Evolutionary conservation across 2,888 invertebrate species (phyloP).

Genomic region (Meandrusa payeni): DNA sequence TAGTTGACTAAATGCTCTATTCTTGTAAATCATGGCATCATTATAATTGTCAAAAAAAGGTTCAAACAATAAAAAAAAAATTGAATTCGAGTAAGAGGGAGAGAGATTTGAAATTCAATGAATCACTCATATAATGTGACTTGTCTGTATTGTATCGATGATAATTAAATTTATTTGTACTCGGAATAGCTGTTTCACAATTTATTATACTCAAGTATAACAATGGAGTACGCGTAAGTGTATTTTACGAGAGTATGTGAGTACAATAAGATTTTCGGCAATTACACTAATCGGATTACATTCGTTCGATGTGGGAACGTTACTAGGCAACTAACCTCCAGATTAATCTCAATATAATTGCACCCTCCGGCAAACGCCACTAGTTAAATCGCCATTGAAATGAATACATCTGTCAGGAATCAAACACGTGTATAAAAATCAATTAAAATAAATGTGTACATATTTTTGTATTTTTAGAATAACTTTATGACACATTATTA

Average conservation of each 20-base stretch:
- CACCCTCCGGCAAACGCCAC: slow-evolving; percentile 41
- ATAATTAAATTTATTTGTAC: slow-evolving; percentile 9
- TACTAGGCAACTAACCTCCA: slow-evolving; percentile 74
- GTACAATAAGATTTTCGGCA: slow-evolving; percentile 68
- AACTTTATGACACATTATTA: too few species aligned
- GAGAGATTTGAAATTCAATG: too few species aligned
- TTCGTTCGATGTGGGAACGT: slow-evolving; percentile 56
- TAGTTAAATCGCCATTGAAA: slow-evolving; percentile 22
- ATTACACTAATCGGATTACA: slow-evolving; percentile 76
- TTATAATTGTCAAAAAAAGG: too few species aligned
- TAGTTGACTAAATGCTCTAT: too few species aligned
- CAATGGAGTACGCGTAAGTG: slow-evolving; percentile 23
- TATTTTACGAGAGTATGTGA: slow-evolving; percentile 37
- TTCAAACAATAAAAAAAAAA: too few species aligned
- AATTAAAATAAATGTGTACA: too few species aligned
- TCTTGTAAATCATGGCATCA: too few species aligned
- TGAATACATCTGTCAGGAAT: too few species aligned
- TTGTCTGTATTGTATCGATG: neutral
- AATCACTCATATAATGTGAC: too few species aligned
- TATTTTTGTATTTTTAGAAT: too few species aligned
- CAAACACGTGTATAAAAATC: too few species aligned
- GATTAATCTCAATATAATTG: slow-evolving; percentile 65
- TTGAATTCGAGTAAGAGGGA: too few species aligned
- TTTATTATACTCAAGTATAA: slow-evolving; percentile 12
- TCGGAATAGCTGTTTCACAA: slow-evolving; percentile 2